Base-by-base conservation (phyloP, 2,113 vertebrate genomes). In the Trematomus loennbergii region DNA sequence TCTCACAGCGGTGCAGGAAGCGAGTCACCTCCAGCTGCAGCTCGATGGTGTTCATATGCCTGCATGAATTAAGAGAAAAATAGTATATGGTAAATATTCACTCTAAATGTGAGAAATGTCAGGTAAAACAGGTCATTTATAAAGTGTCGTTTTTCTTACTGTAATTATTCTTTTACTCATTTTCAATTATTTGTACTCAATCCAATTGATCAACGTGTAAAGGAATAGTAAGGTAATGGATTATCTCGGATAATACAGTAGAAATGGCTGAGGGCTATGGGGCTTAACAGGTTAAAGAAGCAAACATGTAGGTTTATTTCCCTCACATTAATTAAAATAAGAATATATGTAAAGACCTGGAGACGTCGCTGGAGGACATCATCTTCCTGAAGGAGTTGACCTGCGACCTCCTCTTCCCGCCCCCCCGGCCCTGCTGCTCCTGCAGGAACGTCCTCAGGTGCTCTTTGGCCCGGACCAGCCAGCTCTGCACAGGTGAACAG, bases 21-120 rank as follows among this genome's bases (percentile, higher is more conserved):
- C 97, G 96, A 11, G 98, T 99, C 80, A 99, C 98, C 89, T 99
- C 98, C 95, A 98, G 96, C 88, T 99, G 98, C 61, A 99, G 95
- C 92, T 98, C 97, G 50, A 99, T 96, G 0, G 97, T 99, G 90
- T 96, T 99, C 88, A 99, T 98, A 87, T 99, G 97, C 80, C 98
- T 99, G 3, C 29, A 29, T 29, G 29, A 29, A 29, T 4, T 3
- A 29, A 29, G 29, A 29, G 29, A 0, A 4, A 29, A 4, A 29
- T 4, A 29, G 29, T 4, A 4, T 29, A 29, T 3, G 25, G 25
- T 25, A 22, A 22, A 22, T 22, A 22, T 22, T 25, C 25, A 25
- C 25, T 25, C 25, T 25, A 25, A 25, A 25, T 25, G 25, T 25
- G 25, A 25, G 25, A 25, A 25, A 25, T 25, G 25, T 25, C 25